phyloP scores from a whole-genome alignment of 30 jellyfish, hydroid and myxozoan species.

The Cassiopea xamachana region DNA sequence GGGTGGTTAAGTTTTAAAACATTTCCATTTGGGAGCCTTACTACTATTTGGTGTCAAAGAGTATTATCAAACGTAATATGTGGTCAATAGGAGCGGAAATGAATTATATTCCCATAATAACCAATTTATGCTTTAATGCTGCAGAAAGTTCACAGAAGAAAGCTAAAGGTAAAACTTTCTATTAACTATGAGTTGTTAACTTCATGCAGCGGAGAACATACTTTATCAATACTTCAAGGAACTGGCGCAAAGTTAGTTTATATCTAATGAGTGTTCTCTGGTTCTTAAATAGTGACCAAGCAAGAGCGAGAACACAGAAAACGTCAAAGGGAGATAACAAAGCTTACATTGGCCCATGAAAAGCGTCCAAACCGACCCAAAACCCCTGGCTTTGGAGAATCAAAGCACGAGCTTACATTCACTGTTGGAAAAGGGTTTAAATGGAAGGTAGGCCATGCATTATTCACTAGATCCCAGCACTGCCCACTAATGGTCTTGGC shows the following conservation, averaged over 20 bases:
- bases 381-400: slow-evolving; percentile 76
- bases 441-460: slow-evolving; percentile 63
- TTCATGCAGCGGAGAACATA: too few relatives aligned
- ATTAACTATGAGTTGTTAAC: too few relatives aligned
- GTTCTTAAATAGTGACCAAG: slow-evolving; percentile 44
- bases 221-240: neutral
- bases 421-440: slow-evolving; percentile 64
- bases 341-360: slow-evolving; percentile 38
- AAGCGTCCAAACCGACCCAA: slow-evolving; percentile 56
- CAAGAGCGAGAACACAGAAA: slow-evolving; percentile 66
- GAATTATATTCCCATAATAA: too few relatives aligned
- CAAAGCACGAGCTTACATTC: slow-evolving; percentile 66
- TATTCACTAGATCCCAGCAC: neutral
- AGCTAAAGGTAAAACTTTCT: too few relatives aligned
- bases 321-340: slow-evolving; percentile 47
- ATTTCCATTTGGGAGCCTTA: too few relatives aligned
- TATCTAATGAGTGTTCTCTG: neutral
- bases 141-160: too few relatives aligned
- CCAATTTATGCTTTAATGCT: too few relatives aligned
- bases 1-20: too few relatives aligned
- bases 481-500: neutral
- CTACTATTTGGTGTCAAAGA: too few relatives aligned
- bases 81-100: too few relatives aligned
- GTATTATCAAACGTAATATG: too few relatives aligned
- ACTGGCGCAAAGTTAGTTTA: neutral